Evolutionary conservation across 1,140 invertebrate genomes (phyloP).

Genomic region (Neodiprion virginianus): DNA sequence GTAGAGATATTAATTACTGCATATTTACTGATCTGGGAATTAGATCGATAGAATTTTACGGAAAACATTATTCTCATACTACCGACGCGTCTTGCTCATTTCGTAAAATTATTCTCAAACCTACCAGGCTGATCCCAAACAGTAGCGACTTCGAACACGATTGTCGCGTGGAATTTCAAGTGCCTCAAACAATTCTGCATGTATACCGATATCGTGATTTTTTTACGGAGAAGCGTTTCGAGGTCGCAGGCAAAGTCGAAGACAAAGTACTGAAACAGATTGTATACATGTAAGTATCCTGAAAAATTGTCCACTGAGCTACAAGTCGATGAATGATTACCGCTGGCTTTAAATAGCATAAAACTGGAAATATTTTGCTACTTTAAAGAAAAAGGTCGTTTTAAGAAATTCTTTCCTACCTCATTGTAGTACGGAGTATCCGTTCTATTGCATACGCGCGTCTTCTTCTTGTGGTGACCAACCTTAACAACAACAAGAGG

Average conservation of each 20-base stretch:
- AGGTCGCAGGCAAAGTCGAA: conserved; percentile 46
- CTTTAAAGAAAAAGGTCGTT: too few species aligned
- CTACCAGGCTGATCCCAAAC: conserved; percentile 75
- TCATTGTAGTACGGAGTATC: conserved; percentile 70
- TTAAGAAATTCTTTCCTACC: conserved; percentile 43
- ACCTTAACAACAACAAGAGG: conserved; percentile 65
- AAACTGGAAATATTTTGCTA: neutral
- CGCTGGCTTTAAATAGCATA: neutral
- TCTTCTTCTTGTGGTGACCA: conserved; percentile 63
- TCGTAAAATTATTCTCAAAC: conserved; percentile 19
- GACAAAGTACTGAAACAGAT: conserved; percentile 59
- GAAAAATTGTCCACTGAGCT: conserved; percentile 25
- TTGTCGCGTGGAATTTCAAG: conserved; percentile 51
- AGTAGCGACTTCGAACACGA: conserved; percentile 69
- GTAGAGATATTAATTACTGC: neutral
- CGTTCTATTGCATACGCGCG: conserved; percentile 59
- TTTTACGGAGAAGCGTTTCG: conserved; percentile 46
- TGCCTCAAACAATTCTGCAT: conserved; percentile 43
- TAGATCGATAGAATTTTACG: neutral
- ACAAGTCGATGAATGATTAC: conserved; percentile 14
- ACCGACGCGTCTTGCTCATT: conserved; percentile 4
- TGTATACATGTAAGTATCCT: conserved; percentile 43
- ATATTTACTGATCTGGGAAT: too few species aligned
- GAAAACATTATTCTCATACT: conserved; percentile 15
- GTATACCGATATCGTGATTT: conserved; percentile 54